Conservation (phyloP, 2,888 invertebrate species). For the Listrodromus nycthemerus region DNA sequence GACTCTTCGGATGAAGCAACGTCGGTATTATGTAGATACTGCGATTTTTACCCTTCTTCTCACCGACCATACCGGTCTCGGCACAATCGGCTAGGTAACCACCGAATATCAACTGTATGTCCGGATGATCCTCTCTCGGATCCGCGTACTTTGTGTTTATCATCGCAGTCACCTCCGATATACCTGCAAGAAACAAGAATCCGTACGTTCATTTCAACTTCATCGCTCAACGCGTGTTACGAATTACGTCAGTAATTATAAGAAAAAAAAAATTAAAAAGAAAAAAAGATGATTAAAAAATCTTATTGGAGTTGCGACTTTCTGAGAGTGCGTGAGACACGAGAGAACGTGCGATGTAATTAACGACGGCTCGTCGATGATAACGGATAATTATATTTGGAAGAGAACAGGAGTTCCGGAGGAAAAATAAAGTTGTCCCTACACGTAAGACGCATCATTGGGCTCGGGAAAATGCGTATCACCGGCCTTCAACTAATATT, state of each 20-base stretch:
- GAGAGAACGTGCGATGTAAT: not conserved
- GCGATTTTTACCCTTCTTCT: conserved; percentile 89
- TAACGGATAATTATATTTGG: not conserved
- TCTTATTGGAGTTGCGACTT: conserved; percentile 4
- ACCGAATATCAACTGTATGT: conserved; percentile 94
- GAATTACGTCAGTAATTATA: not conserved
- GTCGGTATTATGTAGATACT: conserved; percentile 92
- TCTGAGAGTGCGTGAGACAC: not conserved
- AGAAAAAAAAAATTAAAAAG: too few species aligned
- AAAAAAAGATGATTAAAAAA: conserved; percentile 25
- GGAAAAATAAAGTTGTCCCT: conserved; percentile 19
- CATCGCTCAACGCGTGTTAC: too few species aligned
- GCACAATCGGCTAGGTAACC: conserved; percentile 95
- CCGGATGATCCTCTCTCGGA: conserved; percentile 91
- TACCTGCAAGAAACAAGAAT: conserved; percentile 84
- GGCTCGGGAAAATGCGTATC: conserved; percentile 39
- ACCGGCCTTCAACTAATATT: conserved; percentile 49
- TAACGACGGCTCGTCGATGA: conserved; percentile 17
- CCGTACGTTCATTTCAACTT: not conserved
- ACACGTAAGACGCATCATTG: conserved; percentile 20
- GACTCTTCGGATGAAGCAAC: conserved; percentile 93
- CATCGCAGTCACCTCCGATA: conserved; percentile 94
- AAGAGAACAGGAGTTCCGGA: conserved; percentile 6
- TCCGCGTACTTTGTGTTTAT: conserved; percentile 92
- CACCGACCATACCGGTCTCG: conserved; percentile 94